Evolutionary conservation across 2,797 vertebrate genomes (phyloP), one percentile per base, ranked within the genome.

Genomic region (Ctenochaetus hawaiiensis): DNA sequence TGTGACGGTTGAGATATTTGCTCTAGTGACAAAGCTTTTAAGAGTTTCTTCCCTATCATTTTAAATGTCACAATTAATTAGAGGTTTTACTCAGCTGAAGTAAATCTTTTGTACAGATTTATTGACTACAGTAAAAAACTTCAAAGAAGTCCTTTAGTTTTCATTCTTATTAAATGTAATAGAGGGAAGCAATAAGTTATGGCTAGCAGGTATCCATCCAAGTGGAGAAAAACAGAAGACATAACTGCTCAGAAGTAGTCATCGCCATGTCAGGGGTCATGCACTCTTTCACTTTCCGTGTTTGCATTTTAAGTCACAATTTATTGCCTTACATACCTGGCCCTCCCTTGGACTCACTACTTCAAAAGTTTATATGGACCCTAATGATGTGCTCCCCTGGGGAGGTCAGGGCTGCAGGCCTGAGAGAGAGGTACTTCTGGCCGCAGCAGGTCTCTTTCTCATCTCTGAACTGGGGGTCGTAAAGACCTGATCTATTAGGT

Each of bases 321-420:
- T 94, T 94, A 93, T 87, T 85, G 77, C 88, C 88, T 83, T 67
- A 89, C 93, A 93, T 91, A 94, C 89, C 88, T 91, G 81, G 85
- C 87, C 79, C 82, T 90, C 87, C 68, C 78, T 84, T 83, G 72
- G 83, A 91, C 80, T 80, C 84, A 7, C 68, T 37, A 92, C 92
- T 93, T 94, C 92, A 93, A 93, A 94, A 90, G 91, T 94, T 91
- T 91, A 91, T 91, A 90, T 85, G 89, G 77, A 65, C 83, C 81
- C 71, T 91, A 92, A 94, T 87, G 85, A 86, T 43, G 63, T 0
- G 30, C 82, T 77, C 61, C 80, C 85, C 65, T 37, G 80, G 80
- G 85, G 84, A 91, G 77, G 87, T 85, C 82, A 92, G 78, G 69
- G 65, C 67, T 85, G 82, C 57, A 73, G 71, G 81, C 82, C 80